A percentile compares a stretch with the other conserved stretches of the same genome.
These are phyloP conservation scores for Heteropelma amictum DNA, from an alignment of 2,888 invertebrate species.

Conservation along the genomic window DNA sequence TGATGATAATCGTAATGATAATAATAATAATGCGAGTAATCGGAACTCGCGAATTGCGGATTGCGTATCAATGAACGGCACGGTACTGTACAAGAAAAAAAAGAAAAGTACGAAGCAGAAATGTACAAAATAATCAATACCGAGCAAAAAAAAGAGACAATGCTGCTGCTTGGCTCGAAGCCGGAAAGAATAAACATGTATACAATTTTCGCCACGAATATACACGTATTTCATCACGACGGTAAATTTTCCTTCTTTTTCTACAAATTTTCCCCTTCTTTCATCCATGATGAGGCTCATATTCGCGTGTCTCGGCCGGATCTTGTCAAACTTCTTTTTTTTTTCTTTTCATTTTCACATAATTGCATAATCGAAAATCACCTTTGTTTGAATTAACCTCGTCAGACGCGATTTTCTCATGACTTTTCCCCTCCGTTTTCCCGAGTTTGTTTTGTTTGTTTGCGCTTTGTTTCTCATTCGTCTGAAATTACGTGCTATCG, in stretches of 20 bases:
- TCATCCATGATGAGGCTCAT: no score
- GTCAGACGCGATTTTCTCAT: no score
- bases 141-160: slow-evolving; percentile 13
- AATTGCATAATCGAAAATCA: no score
- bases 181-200: slow-evolving; percentile 6
- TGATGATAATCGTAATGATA: neutral
- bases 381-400: no score
- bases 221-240: slow-evolving; percentile 2
- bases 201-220: slow-evolving; percentile 21
- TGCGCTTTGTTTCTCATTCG: slow-evolving; percentile 30
- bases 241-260: slow-evolving; percentile 5
- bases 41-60: slow-evolving; percentile 3
- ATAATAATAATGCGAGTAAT: slow-evolving; percentile 28
- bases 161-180: neutral
- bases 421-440: neutral
- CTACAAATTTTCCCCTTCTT: neutral
- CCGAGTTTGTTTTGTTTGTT: slow-evolving; percentile 4
- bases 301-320: no score
- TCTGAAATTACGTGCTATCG: slow-evolving; percentile 15
- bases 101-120: slow-evolving; percentile 21
- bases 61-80: neutral
- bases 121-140: slow-evolving; percentile 12
- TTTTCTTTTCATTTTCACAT: slow-evolving; percentile 16
- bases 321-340: neutral
- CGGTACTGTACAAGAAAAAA: slow-evolving; percentile 32